phyloP scores from a whole-genome alignment of 2,797 vertebrate genomes.

The Anableps anableps region DNA sequence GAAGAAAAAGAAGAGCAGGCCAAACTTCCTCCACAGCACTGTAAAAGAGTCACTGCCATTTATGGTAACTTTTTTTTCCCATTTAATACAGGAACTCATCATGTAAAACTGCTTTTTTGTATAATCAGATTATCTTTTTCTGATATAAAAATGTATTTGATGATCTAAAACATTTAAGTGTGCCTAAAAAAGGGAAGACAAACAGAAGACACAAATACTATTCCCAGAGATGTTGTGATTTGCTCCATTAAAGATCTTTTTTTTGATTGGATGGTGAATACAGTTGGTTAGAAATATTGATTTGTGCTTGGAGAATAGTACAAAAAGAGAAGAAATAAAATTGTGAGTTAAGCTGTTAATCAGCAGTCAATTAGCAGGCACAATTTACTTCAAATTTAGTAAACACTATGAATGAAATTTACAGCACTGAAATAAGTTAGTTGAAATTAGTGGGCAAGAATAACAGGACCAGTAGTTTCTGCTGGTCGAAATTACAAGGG shows the following conservation, averaged over 20 bases:
- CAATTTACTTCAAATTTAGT: neutral
- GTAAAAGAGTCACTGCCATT: neutral
- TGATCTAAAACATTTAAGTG: neutral
- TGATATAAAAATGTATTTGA: neutral
- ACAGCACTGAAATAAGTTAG: neutral
- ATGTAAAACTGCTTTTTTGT: neutral
- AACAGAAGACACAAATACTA: too few relatives aligned
- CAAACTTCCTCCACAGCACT: neutral
- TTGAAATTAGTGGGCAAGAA: neutral
- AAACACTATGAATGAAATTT: neutral
- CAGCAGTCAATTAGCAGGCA: neutral
- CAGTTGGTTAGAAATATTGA: neutral
- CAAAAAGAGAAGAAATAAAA: neutral
- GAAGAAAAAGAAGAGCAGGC: neutral
- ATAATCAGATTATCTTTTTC: neutral
- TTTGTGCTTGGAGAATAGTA: neutral
- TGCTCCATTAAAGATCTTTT: too few relatives aligned
- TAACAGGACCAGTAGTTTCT: neutral
- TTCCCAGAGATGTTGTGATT: too few relatives aligned
- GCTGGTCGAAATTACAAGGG: neutral
- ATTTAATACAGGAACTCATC: neutral
- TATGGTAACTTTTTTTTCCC: neutral
- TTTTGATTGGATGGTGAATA: neutral
- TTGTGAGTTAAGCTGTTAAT: neutral
- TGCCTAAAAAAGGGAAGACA: too few relatives aligned